A percentile compares a stretch with the other conserved stretches of the same genome.
Evolutionary conservation across 2,113 vertebrate species (phyloP).

Genomic region (Paramormyrops kingsleyae): DNA sequence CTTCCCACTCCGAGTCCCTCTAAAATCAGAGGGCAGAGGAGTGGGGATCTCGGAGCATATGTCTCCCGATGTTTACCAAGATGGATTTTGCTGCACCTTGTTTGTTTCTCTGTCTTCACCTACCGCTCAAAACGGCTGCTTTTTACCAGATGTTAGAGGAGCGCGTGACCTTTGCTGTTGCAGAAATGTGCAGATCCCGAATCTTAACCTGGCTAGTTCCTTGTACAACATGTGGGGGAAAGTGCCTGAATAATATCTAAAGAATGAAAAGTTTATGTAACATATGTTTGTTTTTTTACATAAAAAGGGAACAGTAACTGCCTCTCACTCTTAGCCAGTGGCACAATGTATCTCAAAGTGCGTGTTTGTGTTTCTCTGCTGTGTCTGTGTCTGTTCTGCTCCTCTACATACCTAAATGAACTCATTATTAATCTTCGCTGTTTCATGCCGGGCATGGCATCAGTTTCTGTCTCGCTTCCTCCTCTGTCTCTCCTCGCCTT

Average conservation of each 20-base stretch:
- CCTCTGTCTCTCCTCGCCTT: not conserved
- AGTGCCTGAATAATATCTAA: not conserved
- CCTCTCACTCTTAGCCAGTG: not conserved
- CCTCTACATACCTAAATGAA: not conserved
- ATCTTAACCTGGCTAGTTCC: not conserved
- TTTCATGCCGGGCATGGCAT: not conserved
- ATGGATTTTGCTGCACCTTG: constrained; percentile 51
- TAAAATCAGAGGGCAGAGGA: constrained; percentile 56
- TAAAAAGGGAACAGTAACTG: not conserved
- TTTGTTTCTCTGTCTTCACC: constrained; percentile 34
- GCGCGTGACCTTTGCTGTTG: not conserved
- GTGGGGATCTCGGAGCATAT: constrained; percentile 65
- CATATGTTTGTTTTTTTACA: not conserved
- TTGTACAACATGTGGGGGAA: not conserved
- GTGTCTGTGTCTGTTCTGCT: not conserved
- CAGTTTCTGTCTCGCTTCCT: constrained; percentile 29
- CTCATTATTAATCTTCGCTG: not conserved
- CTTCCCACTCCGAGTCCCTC: constrained; percentile 56
- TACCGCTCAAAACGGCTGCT: constrained; percentile 28
- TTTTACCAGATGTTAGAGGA: not conserved
- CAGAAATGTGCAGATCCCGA: not conserved
- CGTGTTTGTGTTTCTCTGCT: not conserved
- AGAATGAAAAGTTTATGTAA: not conserved
- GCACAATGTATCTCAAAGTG: not conserved
- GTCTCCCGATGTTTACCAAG: constrained; percentile 62